Conservation (phyloP, 2,888 invertebrate genomes). For the Teinopalpus imperialis region DNA sequence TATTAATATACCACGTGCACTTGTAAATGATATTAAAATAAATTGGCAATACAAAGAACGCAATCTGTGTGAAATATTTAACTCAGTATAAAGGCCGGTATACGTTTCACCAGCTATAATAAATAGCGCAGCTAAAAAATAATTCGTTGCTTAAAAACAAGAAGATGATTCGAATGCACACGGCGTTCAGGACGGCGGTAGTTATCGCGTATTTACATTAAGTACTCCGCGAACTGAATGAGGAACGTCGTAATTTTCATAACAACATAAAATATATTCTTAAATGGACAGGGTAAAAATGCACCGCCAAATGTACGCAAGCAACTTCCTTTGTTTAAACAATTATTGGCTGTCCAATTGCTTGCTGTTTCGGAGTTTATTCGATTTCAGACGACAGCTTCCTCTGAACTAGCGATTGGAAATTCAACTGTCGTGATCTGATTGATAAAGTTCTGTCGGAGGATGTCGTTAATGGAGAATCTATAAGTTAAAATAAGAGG, state of each 20-base stretch:
- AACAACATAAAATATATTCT: conserved; percentile 25
- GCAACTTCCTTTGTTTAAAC: conserved; percentile 1
- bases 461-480: conserved; percentile 8
- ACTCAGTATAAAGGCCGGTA: conserved; percentile 10
- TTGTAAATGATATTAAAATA: conserved; percentile 9
- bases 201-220: conserved; percentile 48
- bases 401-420: conserved; percentile 9
- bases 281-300: conserved; percentile 17
- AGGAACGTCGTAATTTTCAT: conserved; percentile 34
- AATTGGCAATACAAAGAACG: conserved; percentile 17
- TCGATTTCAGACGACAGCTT: neutral
- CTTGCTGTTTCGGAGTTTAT: conserved; percentile 5
- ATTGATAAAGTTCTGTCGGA: conserved; percentile 2
- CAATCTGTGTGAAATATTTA: conserved; percentile 19
- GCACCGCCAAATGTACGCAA: conserved; percentile 1
- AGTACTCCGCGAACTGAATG: conserved; percentile 44
- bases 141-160: conserved; percentile 43
- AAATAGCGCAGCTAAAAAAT: conserved; percentile 30
- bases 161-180: conserved; percentile 43
- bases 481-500: conserved; percentile 3
- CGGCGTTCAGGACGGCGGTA: conserved; percentile 33
- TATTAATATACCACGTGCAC: neutral
- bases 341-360: conserved; percentile 11
- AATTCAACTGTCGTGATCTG: conserved; percentile 6
- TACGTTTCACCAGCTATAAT: conserved; percentile 27